Evolutionary conservation across 2,113 vertebrate species (phyloP).

Genomic region (Pao palembangensis): DNA sequence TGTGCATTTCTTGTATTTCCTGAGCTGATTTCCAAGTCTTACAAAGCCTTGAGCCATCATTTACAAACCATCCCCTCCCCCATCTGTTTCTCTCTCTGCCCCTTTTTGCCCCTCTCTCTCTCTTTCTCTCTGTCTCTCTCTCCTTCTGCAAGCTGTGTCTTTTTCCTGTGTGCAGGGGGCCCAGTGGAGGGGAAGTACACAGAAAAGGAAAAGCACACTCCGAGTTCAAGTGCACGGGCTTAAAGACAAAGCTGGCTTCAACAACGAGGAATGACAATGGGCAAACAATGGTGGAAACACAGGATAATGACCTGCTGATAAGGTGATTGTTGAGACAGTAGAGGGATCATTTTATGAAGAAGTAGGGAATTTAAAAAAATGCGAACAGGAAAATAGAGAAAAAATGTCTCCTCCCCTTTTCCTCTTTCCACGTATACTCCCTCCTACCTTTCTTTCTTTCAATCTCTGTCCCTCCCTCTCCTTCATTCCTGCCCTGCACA

Average conservation of each 20-base stretch:
- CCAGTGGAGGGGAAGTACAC: constrained; percentile 67
- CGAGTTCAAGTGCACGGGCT: constrained; percentile 74
- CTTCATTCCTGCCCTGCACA: constrained; percentile 58
- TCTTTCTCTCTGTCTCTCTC: constrained; percentile 12
- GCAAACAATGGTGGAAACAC: constrained; percentile 32
- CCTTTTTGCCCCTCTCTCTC: constrained; percentile 48
- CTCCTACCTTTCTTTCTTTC: constrained; percentile 61
- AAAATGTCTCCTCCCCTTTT: constrained; percentile 70
- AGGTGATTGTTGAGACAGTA: constrained; percentile 19
- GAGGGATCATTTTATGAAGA: constrained; percentile 37
- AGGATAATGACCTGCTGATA: constrained; percentile 44
- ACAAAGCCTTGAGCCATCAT: constrained; percentile 54
- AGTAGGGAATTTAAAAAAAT: constrained; percentile 35
- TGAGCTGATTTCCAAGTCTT: constrained; percentile 33
- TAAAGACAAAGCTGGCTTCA: constrained; percentile 65
- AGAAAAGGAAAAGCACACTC: constrained; percentile 67
- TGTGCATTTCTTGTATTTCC: constrained; percentile 20
- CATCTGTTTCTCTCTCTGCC: constrained; percentile 65
- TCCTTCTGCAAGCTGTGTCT: constrained; percentile 58
- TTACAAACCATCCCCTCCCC: constrained; percentile 68
- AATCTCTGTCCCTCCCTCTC: constrained; percentile 55
- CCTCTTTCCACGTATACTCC: constrained; percentile 60
- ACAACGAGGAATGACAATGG: constrained; percentile 42
- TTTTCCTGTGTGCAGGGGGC: constrained; percentile 71
- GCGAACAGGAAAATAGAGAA: constrained; percentile 60